These are phyloP conservation scores for Halcyon leucocephala DNA, from an alignment of 2,797 vertebrate species.

Conservation along the genomic window DNA sequence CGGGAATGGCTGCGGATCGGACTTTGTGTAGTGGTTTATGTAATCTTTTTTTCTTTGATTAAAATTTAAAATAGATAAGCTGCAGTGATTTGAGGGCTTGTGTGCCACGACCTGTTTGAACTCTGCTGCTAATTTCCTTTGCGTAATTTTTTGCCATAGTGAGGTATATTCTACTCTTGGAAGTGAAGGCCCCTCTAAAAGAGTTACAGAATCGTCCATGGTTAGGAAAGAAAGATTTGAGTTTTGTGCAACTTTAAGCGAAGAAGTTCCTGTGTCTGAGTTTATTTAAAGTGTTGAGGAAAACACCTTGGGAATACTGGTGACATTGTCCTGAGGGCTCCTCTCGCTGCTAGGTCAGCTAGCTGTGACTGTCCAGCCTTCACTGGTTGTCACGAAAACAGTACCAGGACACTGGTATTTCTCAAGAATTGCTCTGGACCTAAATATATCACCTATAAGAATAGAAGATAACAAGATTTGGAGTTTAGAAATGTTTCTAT, in stretches of 20 bases:
- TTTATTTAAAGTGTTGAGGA: background rate
- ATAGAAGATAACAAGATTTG: background rate
- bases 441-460: background rate
- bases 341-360: background rate
- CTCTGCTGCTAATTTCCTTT: background rate
- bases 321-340: background rate
- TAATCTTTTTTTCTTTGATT: background rate
- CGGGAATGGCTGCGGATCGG: rapidly evolving
- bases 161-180: background rate
- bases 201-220: background rate
- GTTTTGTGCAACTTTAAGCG: background rate
- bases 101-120: background rate
- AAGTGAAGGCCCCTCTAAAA: background rate
- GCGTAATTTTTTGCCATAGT: background rate
- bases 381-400: no score
- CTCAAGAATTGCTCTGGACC: background rate
- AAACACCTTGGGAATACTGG: background rate
- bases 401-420: background rate
- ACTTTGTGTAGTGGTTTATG: rapidly evolving
- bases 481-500: background rate
- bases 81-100: background rate
- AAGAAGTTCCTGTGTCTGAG: background rate
- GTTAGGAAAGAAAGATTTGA: background rate
- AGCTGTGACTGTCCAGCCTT: background rate
- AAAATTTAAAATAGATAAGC: background rate